Base-by-base conservation (phyloP, 2,888 invertebrate species). In the Agrotis ipsilon region DNA sequence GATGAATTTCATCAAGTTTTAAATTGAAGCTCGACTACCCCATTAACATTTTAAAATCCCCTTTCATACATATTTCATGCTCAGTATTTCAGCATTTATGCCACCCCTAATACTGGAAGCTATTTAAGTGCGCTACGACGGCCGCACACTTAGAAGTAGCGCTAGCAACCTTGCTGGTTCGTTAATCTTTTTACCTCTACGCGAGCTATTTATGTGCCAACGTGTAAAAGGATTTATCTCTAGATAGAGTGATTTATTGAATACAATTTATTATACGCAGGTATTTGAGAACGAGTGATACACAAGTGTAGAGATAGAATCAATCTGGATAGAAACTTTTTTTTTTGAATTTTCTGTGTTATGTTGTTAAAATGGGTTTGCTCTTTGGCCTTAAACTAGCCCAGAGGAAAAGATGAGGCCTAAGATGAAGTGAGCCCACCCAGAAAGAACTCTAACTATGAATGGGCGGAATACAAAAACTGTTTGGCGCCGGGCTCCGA, bases 221-320 rank as follows among this genome's bases (percentile, higher is more conserved):
- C n/a, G 57, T 46, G 72, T 18, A 43, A 72, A 57, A 45, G 39
- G 32, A 72, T 72, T 74, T 64, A 74, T 55, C 18, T 55, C 32
- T 54, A 39, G 52, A 72, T 7, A 45, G 45, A 57, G 27, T 7
- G 5, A 55, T 16, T 59, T 45, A 19, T 46, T n/a, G 45, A 18
- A 49, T 49, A 21, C 32, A 43, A 16, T 16, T 49, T 71, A 45
- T 51, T 51, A n/a, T 60, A 39, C 9, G n/a, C 21, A 51, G n/a
- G n/a, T 52, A 14, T 45, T 32, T 5, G 4, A 49, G 14, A 69
- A 21, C 21, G 69, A 69, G n/a, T 51, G 49, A 69, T 69, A 32
- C 1, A 69, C 58, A 14, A 21, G 9, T 57, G 3, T 58, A 16
- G 5, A 49, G 48, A 55, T 46, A 9, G 7, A 49, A 55, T 55